Evolutionary conservation across 2,888 invertebrate genomes (phyloP).

Genomic region (Cantharis flavilabris): DNA sequence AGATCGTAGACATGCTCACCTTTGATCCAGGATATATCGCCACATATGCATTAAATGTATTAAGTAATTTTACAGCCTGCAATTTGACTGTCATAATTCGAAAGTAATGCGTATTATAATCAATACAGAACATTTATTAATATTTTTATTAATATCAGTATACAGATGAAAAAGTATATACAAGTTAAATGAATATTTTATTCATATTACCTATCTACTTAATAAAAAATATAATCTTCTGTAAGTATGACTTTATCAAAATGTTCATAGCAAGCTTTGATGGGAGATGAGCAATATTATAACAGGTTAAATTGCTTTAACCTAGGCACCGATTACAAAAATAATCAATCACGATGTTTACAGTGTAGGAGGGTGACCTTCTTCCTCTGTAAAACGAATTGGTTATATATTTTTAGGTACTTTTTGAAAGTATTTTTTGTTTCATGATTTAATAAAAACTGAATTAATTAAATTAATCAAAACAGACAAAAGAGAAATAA

Average conservation of each 20-base stretch:
- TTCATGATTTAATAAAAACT: not conserved
- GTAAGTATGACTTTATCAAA: not conserved
- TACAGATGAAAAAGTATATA: not conserved
- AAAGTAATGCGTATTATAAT: constrained; percentile 7
- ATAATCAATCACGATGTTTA: constrained; percentile 38
- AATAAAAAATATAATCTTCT: not conserved
- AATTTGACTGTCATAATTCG: constrained; percentile 22
- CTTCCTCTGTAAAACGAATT: constrained; percentile 35
- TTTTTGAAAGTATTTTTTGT: constrained; percentile 15
- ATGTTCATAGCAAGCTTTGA: not conserved
- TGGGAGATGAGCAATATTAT: constrained; percentile 12
- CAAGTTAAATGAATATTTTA: not conserved
- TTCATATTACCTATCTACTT: not conserved
- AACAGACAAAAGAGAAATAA: not conserved
- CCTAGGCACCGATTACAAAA: constrained; percentile 37
- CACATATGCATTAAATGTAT: constrained; percentile 22
- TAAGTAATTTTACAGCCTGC: constrained; percentile 25
- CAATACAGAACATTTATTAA: constrained; percentile 5
- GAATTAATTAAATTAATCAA: not conserved
- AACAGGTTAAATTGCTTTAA: constrained; percentile 26
- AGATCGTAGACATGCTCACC: constrained; percentile 25
- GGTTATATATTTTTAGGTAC: not conserved
- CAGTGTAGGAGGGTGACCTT: constrained; percentile 36
- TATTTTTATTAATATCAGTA: not conserved
- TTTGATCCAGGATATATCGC: constrained; percentile 33